Percentiles rank a stretch among this genome's conserved stretches.
Conservation (phyloP, 2,888 invertebrate species). For the Torymus aiolomorphi region DNA sequence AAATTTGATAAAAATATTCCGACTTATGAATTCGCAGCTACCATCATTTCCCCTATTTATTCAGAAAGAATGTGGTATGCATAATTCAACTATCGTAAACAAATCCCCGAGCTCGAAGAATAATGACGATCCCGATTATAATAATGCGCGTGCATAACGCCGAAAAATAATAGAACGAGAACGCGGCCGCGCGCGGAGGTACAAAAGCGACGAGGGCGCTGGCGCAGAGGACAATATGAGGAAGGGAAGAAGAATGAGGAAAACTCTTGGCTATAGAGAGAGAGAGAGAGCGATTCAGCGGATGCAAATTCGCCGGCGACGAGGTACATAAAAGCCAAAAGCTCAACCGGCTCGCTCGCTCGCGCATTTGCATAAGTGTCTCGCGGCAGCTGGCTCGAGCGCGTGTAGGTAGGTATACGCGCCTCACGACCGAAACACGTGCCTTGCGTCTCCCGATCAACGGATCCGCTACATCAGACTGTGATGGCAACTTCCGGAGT, state of each 20-base stretch:
- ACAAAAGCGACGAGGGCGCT: slow-evolving; percentile 20
- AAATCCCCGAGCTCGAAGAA: slow-evolving; percentile 31
- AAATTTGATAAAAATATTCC: neutral
- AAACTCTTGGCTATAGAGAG: slow-evolving; percentile 38
- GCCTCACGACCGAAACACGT: slow-evolving; percentile 68
- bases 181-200: neutral
- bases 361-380: slow-evolving; percentile 73
- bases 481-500: slow-evolving; percentile 32
- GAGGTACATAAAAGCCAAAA: slow-evolving; percentile 71
- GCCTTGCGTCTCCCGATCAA: slow-evolving; percentile 67
- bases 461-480: slow-evolving; percentile 58
- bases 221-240: slow-evolving; percentile 54
- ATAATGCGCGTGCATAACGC: slow-evolving; percentile 37
- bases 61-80: slow-evolving; percentile 1
- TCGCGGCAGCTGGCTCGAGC: slow-evolving; percentile 68
- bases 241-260: slow-evolving; percentile 59
- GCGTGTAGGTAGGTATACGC: too few species aligned
- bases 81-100: slow-evolving; percentile 41
- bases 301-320: slow-evolving; percentile 71
- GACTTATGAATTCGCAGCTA: neutral
- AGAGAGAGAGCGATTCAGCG: slow-evolving; percentile 64
- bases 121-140: slow-evolving; percentile 46
- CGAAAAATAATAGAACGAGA: slow-evolving; percentile 47
- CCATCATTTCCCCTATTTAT: neutral
- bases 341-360: slow-evolving; percentile 68